Conservation (phyloP, 2,797 vertebrate genomes). For the Spinibarbus caldwelli region DNA sequence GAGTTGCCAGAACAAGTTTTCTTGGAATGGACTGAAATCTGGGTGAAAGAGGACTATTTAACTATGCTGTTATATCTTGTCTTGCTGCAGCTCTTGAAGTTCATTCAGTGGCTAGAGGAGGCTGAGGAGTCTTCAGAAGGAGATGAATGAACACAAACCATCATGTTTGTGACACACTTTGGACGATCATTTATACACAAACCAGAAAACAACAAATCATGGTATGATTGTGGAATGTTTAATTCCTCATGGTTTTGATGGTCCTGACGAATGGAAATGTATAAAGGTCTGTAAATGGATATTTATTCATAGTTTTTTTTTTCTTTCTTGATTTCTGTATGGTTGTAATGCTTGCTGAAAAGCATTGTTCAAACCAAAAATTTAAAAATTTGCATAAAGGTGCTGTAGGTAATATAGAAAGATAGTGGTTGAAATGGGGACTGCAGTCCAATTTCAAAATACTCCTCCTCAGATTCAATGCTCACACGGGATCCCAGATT, state of each 20-base stretch:
- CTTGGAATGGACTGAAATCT: not conserved
- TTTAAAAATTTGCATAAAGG: too few relatives aligned
- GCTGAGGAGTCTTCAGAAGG: slow-evolving; percentile 93
- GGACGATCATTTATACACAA: not conserved
- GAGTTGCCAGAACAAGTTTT: not conserved
- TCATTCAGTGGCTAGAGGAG: slow-evolving; percentile 89
- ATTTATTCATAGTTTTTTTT: not conserved
- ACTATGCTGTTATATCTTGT: not conserved
- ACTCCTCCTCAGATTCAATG: too few relatives aligned
- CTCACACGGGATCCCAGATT: not conserved
- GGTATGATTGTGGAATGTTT: not conserved
- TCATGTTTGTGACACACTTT: not conserved
- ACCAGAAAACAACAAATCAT: not conserved
- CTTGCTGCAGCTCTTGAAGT: slow-evolving; percentile 54
- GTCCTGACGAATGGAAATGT: not conserved
- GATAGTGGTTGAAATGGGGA: not conserved
- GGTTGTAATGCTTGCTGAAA: not conserved
- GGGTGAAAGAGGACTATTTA: not conserved
- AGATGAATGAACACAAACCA: slow-evolving; percentile 71
- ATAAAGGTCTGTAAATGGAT: not conserved
- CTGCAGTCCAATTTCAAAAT: not conserved
- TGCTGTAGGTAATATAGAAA: too few relatives aligned
- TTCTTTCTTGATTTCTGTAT: not conserved
- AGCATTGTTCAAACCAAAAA: too few relatives aligned
- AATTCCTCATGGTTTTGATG: too few relatives aligned